Evolutionary conservation across 1,140 invertebrate genomes (phyloP).

Genomic region (Dendrolimus kikuchii): DNA sequence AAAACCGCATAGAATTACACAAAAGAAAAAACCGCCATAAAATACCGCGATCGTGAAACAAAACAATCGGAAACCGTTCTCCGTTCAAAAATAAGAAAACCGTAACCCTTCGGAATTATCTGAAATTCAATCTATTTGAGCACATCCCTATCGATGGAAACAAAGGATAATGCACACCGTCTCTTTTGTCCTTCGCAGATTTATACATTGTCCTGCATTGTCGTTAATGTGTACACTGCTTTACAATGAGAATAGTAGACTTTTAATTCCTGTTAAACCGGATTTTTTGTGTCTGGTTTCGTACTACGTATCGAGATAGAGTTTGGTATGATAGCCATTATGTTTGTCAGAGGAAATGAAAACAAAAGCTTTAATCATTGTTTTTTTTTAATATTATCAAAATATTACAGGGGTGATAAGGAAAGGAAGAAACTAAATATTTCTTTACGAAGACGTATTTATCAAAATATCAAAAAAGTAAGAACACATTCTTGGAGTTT

Average conservation of each 20-base stretch:
- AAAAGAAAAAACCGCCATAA: conserved; percentile 10
- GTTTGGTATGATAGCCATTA: too few species aligned
- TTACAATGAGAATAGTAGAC: conserved; percentile 21
- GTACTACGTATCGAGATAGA: too few species aligned
- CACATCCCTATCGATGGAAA: conserved; percentile 42
- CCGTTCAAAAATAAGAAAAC: conserved; percentile 37
- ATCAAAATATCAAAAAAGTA: too few species aligned
- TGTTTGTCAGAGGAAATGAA: too few species aligned
- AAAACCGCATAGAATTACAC: too few species aligned
- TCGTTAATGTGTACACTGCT: conserved; percentile 42
- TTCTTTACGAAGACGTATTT: too few species aligned
- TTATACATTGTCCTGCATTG: conserved; percentile 46
- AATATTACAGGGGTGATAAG: too few species aligned
- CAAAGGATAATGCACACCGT: conserved; percentile 40
- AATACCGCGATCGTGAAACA: conserved; percentile 10
- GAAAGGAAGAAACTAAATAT: too few species aligned
- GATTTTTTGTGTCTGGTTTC: too few species aligned
- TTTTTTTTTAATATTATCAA: too few species aligned
- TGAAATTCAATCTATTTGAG: conserved; percentile 55
- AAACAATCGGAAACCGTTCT: not conserved
- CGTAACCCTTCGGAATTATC: conserved; percentile 47
- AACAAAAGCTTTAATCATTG: too few species aligned
- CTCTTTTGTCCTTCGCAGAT: conserved; percentile 48
- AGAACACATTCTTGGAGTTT: too few species aligned
- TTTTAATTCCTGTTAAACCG: not conserved